Evolutionary conservation across 2,888 invertebrate species (phyloP).

Genomic region (Catonia carolina): DNA sequence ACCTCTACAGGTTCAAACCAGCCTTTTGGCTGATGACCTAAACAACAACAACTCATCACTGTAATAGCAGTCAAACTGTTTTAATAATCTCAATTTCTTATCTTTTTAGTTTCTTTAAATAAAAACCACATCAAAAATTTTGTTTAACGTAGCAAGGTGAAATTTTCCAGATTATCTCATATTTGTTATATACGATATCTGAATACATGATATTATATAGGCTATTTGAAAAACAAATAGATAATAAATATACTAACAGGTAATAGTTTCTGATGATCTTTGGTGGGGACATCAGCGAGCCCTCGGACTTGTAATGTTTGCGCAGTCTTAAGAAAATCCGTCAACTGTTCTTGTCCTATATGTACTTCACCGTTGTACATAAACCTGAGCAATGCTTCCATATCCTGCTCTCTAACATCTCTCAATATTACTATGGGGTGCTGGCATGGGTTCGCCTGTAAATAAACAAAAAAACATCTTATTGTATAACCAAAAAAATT

Average conservation of each 20-base stretch:
- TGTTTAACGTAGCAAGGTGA: too few relatives aligned
- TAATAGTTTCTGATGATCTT: slow-evolving; percentile 60
- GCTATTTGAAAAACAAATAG: too few relatives aligned
- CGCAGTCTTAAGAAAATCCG: slow-evolving; percentile 59
- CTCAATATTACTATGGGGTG: slow-evolving; percentile 68
- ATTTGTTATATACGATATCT: too few relatives aligned
- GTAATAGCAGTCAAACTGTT: too few relatives aligned
- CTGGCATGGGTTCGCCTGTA: slow-evolving; percentile 64
- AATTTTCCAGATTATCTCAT: too few relatives aligned
- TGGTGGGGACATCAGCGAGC: slow-evolving; percentile 50
- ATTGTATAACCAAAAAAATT: neutral
- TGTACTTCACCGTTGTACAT: slow-evolving; percentile 70
- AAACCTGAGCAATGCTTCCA: slow-evolving; percentile 59
- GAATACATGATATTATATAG: too few relatives aligned
- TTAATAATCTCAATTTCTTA: too few relatives aligned
- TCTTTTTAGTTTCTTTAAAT: too few relatives aligned
- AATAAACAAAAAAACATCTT: slow-evolving; percentile 38
- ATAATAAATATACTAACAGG: slow-evolving; percentile 50
- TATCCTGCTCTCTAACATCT: slow-evolving; percentile 60
- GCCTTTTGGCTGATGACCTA: too few relatives aligned
- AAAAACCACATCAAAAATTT: too few relatives aligned
- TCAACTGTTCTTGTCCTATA: slow-evolving; percentile 62
- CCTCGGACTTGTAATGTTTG: slow-evolving; percentile 62
- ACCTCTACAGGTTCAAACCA: too few relatives aligned
- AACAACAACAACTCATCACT: too few relatives aligned